Evolutionary conservation across 2,113 vertebrate species (phyloP), one percentile per base, ranked within the genome.

Genomic region (Chionodraco myersi): DNA sequence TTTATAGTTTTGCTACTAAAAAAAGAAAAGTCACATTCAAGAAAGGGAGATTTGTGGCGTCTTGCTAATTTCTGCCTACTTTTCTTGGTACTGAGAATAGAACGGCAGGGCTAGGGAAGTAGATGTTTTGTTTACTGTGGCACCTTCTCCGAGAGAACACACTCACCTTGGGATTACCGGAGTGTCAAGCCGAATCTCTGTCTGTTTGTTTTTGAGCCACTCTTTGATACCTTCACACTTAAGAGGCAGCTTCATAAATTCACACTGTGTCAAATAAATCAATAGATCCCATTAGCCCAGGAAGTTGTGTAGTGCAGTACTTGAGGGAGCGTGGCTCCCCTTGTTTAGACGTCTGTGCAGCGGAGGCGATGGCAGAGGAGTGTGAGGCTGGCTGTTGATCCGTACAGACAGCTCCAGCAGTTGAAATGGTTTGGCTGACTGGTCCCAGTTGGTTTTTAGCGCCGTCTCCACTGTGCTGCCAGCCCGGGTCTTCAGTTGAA

Each of bases 181-280:
- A 82, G 88, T 86, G 90, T 90, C 92, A 75, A 78, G 14, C 74
- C 68, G 83, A 88, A 91, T 91, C 88, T 90, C 66, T 30, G 69
- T 79, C 71, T 91, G 91, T 90, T 93, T 94, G 87, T 91, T 91
- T 59, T 91, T 89, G 85, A 92, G 89, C 79, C 82, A 48, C 26
- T 76, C 92, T 93, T 93, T 92, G 91, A 93, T 91, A 88, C 91
- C 72, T 82, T 84, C 79, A 71, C 89, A 86, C 85, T 86, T 83
- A 88, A 92, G 80, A 85, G 77, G 85, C 83, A 58, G 83, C 93
- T 92, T 92, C 89, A 91, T 89, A 92, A 92, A 93, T 86, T 92
- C 89, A 75, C 89, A 90, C 87, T 87, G 91, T 91, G 92, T 91
- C 91, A 89, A 91, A 89, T 90, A 91, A 93, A 92, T 94, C 91